Conservation (phyloP, 2,888 invertebrate genomes). For the Pammene fasciana region DNA sequence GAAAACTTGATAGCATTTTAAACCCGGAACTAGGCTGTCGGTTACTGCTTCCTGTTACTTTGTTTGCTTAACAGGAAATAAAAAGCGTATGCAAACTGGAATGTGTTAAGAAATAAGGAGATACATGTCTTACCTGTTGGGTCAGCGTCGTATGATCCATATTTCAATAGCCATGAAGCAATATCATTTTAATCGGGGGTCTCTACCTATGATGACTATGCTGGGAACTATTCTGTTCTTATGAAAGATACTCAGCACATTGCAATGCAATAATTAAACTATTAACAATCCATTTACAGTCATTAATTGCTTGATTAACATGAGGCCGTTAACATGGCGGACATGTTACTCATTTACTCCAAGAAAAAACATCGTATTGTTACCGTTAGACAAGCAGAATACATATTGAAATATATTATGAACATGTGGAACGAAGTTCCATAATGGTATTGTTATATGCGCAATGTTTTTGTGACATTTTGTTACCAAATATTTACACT, state of each 20-base stretch:
- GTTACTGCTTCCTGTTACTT: constrained; percentile 28
- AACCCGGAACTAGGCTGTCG: constrained; percentile 25
- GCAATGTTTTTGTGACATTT: constrained; percentile 19
- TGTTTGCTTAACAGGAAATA: constrained; percentile 25
- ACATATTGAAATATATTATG: background rate
- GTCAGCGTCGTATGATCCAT: background rate
- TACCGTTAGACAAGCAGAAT: constrained; percentile 9
- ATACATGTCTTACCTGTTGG: background rate
- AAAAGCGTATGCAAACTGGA: constrained; percentile 1
- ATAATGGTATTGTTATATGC: background rate
- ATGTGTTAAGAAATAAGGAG: constrained; percentile 11
- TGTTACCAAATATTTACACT: constrained; percentile 35
- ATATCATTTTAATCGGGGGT: constrained; percentile 1
- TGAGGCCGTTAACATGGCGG: constrained; percentile 2
- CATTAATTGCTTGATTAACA: constrained; percentile 15
- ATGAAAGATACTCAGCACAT: constrained; percentile 28
- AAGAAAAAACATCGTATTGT: background rate
- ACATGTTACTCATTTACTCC: constrained; percentile 1
- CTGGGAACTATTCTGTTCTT: constrained; percentile 33
- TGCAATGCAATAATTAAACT: constrained; percentile 40
- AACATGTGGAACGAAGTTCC: background rate
- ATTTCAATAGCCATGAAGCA: background rate
- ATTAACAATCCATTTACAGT: constrained; percentile 24
- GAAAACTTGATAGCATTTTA: constrained; percentile 27
- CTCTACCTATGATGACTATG: constrained; percentile 25